Conservation (phyloP, 2,888 invertebrate genomes). For the Tachina grossa region DNA sequence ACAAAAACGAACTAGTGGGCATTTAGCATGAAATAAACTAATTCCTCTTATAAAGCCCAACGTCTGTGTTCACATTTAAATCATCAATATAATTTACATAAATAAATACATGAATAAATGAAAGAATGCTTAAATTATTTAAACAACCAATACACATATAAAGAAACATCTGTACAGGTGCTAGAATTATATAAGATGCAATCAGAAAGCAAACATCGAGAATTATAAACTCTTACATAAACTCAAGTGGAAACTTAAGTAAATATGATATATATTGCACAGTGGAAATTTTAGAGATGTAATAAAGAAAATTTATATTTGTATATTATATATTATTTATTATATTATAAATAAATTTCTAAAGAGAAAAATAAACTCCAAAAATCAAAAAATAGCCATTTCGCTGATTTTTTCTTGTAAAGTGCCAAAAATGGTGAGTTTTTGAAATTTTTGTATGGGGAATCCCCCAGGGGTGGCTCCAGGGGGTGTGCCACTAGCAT, state of each 20-base stretch:
- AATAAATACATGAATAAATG: conserved; percentile 10
- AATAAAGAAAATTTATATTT: too few species aligned
- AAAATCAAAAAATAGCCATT: too few species aligned
- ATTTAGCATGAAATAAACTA: neutral
- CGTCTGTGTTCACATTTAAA: conserved; percentile 21
- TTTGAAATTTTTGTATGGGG: too few species aligned
- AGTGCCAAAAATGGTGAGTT: too few species aligned
- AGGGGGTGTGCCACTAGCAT: too few species aligned
- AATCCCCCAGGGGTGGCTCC: too few species aligned
- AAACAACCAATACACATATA: conserved; percentile 30
- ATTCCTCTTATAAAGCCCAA: neutral
- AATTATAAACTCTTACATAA: neutral
- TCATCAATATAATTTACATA: conserved; percentile 1
- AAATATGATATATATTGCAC: too few species aligned
- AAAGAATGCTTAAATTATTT: conserved; percentile 19
- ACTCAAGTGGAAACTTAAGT: neutral
- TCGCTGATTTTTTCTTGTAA: too few species aligned
- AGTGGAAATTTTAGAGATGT: too few species aligned
- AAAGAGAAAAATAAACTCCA: too few species aligned
- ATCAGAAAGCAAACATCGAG: neutral
- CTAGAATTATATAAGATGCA: conserved; percentile 9
- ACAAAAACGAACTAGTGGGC: neutral
- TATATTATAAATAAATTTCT: too few species aligned
- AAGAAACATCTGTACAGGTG: conserved; percentile 1
- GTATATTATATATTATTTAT: too few species aligned